Conservation (phyloP, 2,113 vertebrate genomes). For the Grantiella picta region DNA sequence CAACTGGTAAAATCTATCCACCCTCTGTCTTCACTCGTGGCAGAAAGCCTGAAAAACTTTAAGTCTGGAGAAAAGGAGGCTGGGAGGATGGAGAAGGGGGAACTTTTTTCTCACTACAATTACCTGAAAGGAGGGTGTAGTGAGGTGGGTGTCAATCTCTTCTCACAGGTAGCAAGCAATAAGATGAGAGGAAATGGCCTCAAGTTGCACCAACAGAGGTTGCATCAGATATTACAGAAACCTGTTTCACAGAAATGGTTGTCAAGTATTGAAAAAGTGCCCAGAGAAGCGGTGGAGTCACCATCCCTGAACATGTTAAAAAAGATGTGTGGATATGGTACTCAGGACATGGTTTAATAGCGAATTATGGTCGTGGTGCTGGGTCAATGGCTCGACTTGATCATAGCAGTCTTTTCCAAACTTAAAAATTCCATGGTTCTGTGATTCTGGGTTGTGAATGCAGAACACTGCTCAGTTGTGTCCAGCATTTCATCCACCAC, state of each 20-base stretch:
- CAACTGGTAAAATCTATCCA: no score
- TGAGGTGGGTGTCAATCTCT: not conserved
- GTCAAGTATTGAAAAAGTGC: not conserved
- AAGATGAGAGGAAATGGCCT: not conserved
- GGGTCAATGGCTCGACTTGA: accelerated
- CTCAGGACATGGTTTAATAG: not conserved
- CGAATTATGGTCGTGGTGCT: not conserved
- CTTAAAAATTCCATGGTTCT: not conserved
- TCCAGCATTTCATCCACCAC: not conserved
- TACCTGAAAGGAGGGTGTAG: not conserved
- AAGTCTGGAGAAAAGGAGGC: not conserved
- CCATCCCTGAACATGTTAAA: not conserved
- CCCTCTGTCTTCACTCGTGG: no score
- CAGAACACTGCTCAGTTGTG: not conserved
- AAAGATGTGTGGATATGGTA: not conserved
- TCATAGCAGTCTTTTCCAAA: not conserved
- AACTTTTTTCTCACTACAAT: not conserved
- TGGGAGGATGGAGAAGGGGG: not conserved
- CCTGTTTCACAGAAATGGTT: not conserved
- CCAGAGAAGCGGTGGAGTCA: not conserved
- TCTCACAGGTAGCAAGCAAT: not conserved
- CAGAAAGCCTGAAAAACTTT: no score
- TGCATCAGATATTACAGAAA: not conserved
- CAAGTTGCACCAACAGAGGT: not conserved
- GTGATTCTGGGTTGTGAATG: not conserved